Evolutionary conservation across 2,888 invertebrate genomes (phyloP).

Genomic region (Acanthopleura granulata): DNA sequence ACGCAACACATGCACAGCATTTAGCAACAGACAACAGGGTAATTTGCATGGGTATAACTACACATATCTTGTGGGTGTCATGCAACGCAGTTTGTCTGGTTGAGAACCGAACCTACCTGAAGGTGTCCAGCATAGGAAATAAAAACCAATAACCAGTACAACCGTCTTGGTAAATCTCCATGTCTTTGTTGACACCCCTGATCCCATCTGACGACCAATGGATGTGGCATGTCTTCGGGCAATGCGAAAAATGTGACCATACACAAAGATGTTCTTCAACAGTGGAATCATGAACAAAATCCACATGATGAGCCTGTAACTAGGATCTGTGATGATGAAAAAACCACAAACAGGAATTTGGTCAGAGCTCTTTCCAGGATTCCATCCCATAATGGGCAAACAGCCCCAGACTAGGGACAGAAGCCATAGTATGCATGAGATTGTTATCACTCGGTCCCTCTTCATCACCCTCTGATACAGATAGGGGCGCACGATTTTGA

Average conservation of each 20-base stretch:
- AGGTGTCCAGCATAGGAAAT: constrained; percentile 37
- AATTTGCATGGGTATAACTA: too few relatives aligned
- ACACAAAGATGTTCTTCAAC: neutral
- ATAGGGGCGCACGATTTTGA: constrained; percentile 8
- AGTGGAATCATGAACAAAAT: constrained; percentile 15
- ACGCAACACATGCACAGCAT: too few relatives aligned
- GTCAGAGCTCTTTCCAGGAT: neutral
- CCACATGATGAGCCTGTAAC: neutral
- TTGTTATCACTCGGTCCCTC: too few relatives aligned
- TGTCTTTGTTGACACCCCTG: constrained; percentile 18
- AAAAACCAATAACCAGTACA: constrained; percentile 30
- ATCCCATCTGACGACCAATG: neutral
- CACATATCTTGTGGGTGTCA: too few relatives aligned
- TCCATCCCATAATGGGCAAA: neutral
- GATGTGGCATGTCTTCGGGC: constrained; percentile 7
- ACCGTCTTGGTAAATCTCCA: constrained; percentile 36
- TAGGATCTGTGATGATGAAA: neutral
- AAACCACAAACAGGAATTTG: neutral
- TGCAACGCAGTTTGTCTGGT: neutral
- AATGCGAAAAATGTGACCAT: neutral
- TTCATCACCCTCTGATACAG: neutral
- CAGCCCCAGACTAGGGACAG: neutral
- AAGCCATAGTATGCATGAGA: neutral
- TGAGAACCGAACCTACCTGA: constrained; percentile 30
- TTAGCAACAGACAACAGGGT: too few relatives aligned